Percentiles rank a stretch among this genome's conserved stretches.
Conservation (phyloP, 2,888 invertebrate species). For the Bombylius major region DNA sequence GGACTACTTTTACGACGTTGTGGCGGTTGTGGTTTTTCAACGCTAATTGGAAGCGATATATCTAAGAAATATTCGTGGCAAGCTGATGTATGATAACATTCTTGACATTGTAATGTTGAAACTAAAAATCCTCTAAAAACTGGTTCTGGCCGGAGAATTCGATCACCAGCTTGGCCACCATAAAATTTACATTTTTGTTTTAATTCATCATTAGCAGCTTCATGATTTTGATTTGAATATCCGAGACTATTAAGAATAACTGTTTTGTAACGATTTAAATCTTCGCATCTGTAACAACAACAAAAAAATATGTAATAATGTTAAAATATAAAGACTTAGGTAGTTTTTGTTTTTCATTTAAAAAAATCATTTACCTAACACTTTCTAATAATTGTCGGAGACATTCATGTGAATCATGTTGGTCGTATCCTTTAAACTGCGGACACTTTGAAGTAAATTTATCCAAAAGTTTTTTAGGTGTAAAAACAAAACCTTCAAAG, state of each 20-base stretch:
- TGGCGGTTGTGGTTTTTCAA: slow-evolving; percentile 61
- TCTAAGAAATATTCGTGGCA: slow-evolving; percentile 89
- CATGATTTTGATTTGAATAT: slow-evolving; percentile 59
- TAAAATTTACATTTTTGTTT: slow-evolving; percentile 71
- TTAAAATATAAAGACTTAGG: not conserved
- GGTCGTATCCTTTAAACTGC: slow-evolving; percentile 85
- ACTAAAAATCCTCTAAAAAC: slow-evolving; percentile 89
- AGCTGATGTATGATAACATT: slow-evolving; percentile 76
- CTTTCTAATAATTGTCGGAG: slow-evolving; percentile 81
- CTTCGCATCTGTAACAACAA: slow-evolving; percentile 43
- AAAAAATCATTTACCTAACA: slow-evolving; percentile 43
- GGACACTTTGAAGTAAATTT: slow-evolving; percentile 56
- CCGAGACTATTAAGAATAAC: slow-evolving; percentile 69
- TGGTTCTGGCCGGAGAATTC: slow-evolving; percentile 70
- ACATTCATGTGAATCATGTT: slow-evolving; percentile 94
- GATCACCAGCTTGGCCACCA: slow-evolving; percentile 65
- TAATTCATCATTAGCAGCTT: slow-evolving; percentile 62
- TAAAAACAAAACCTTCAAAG: slow-evolving; percentile 45
- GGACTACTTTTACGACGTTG: slow-evolving; percentile 40
- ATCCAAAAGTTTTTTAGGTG: slow-evolving; percentile 50
- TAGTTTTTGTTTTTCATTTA: not conserved
- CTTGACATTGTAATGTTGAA: slow-evolving; percentile 78
- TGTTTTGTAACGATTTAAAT: slow-evolving; percentile 65
- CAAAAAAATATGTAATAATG: not conserved
- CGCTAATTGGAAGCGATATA: slow-evolving; percentile 78